Evolutionary conservation across 2,113 vertebrate genomes (phyloP), one percentile per base, ranked within the genome.

Genomic region (Oncorhynchus gorbuscha): DNA sequence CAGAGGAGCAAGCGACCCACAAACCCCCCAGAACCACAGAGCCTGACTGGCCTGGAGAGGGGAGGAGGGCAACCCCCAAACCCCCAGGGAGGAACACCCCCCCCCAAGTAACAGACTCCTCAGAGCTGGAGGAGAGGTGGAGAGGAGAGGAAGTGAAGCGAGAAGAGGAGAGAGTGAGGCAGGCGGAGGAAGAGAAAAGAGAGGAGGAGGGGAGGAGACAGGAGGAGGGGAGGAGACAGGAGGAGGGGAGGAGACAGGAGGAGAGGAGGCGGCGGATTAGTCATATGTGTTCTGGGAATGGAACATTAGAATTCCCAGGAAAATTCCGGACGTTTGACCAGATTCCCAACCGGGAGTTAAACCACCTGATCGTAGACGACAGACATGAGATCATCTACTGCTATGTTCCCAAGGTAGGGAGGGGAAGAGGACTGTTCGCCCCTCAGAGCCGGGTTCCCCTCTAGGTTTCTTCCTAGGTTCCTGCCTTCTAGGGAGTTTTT

Each of bases 351-450:
- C 92, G 76, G 24, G 87, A 90, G 12, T 74, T 93, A 76, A 82
- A 91, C 67, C 89, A 93, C 76, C 76, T 98, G 79, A 97, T 97
- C 58, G 97, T 99, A n/a, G 97, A 98, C 55, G 96, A 98, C 22
- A 95, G 92, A 4, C 95, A 98, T 3, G 94, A 95, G 18, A 92
- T 99, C 61, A 89, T 99, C 48, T 99, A 99, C 91, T 99, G 97
- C 64, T 97, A 97, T 20, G 97, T 99, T 16, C 97, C 97, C 26
- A 99, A 99, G 87, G 97, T 96, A 88, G 65, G 9, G 51, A 64
- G 49, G 68, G 1, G 51, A 64, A 48, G 68, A 8, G 28, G 13
- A 73, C 69, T 73, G 9, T 26, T 11, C 20, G 1, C 35, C 6
- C 35, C 35, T 35, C 35, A 35, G 6, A 35, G 35, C 35, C 35